Evolutionary conservation across 2,797 vertebrate species (phyloP).

Genomic region (Acipenser oxyrinchus): DNA sequence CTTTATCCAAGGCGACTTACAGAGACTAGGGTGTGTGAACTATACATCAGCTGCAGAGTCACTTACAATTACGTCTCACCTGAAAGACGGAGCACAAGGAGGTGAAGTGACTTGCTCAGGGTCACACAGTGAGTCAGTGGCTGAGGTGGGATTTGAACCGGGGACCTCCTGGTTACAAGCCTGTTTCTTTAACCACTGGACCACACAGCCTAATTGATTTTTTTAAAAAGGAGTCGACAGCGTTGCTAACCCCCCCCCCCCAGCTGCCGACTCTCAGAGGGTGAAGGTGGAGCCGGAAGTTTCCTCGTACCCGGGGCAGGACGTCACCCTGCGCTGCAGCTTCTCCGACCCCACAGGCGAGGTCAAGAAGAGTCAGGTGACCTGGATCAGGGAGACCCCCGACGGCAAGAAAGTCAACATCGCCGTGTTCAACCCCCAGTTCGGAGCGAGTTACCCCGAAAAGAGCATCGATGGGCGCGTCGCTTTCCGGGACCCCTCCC

Average conservation of each 20-base stretch:
- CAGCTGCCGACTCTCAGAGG: constrained; percentile 52
- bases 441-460: constrained; percentile 49
- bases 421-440: constrained; percentile 65
- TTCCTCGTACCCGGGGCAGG: constrained; percentile 58
- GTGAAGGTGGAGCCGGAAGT: constrained; percentile 67
- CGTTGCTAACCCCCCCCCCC: background rate
- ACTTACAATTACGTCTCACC: too few relatives aligned
- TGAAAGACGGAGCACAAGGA: too few relatives aligned
- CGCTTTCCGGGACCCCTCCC: constrained; percentile 36
- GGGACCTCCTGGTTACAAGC: too few relatives aligned
- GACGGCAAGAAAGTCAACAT: constrained; percentile 42
- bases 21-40: too few relatives aligned
- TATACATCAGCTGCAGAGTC: too few relatives aligned
- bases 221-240: too few relatives aligned
- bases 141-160: too few relatives aligned
- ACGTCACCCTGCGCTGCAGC: constrained; percentile 62
- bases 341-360: constrained; percentile 39
- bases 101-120: too few relatives aligned
- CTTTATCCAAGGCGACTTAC: too few relatives aligned
- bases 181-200: too few relatives aligned
- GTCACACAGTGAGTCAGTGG: too few relatives aligned
- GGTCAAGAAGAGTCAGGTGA: constrained; percentile 68
- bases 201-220: too few relatives aligned
- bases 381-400: constrained; percentile 63
- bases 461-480: constrained; percentile 46